Percentiles rank a stretch among this genome's conserved stretches.
These are phyloP conservation scores for Macropus fuliginosus DNA, from an alignment of 2,797 vertebrate genomes.

Conservation along the genomic window DNA sequence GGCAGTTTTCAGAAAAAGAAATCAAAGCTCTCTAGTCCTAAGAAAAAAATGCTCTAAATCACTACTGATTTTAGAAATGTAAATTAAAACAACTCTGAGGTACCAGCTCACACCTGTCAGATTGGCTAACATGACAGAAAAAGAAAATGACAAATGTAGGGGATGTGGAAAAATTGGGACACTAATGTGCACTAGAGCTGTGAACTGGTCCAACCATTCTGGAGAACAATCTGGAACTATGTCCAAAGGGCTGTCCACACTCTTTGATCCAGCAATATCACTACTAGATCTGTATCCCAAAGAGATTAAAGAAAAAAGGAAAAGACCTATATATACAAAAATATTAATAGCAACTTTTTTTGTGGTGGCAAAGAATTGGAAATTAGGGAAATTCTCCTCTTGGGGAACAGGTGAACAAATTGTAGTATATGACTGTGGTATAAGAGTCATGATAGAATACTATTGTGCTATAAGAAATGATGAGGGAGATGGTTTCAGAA, in stretches of 20 bases:
- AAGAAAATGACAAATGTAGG: not conserved
- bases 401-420: not conserved
- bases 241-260: not conserved
- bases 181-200: not conserved
- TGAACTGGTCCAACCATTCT: too few relatives aligned
- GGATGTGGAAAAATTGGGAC: not conserved
- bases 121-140: not conserved
- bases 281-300: not conserved
- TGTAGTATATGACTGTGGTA: not conserved
- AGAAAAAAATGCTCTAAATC: not conserved
- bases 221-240: too few relatives aligned
- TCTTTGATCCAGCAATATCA: not conserved
- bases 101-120: not conserved
- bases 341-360: not conserved
- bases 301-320: not conserved
- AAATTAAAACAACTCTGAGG: not conserved
- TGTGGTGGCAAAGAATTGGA: not conserved
- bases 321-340: not conserved
- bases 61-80: not conserved
- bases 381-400: not conserved
- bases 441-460: not conserved
- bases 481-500: too few relatives aligned
- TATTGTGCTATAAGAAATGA: not conserved
- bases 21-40: not conserved
- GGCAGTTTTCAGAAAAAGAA: not conserved